Base-by-base conservation (phyloP, 1,140 invertebrate species). In the Pseudobourletiella spinata region DNA sequence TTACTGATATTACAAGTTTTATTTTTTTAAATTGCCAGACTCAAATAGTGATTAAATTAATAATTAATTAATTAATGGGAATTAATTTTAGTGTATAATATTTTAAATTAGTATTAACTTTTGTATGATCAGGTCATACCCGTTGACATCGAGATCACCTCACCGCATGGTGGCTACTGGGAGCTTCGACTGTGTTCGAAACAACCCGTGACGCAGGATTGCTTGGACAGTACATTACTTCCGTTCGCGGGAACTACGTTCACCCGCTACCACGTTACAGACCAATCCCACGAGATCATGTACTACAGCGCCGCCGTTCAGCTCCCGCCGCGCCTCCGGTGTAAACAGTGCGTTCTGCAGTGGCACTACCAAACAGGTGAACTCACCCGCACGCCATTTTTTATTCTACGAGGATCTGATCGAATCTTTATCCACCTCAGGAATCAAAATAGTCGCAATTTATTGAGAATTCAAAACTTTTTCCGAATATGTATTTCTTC, bases 271-370 rank as follows among this genome's bases (percentile, higher is more conserved):
- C 18, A 11, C 11, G 44, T 48, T 48, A 22, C 22, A 18, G 6
- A 48, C 18, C 44, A 48, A 48, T 11, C 44, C 6, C 11, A 11
- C 8, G 44, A 6, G 8, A 8, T 22, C 6, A 48, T 18, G 22
- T 48, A 11, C 22, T 48, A 48, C 44, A 48, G 11, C 11, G 44
- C 22, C 14, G 44, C 44, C 20, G 20, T 48, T 6, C 20, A 71
- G 2, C 70, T 84, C 4, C 84, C 86, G 0, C 20, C 71, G 3
- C 73, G 71, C 29, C n/a, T 86, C 2, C 78, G 72, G 1, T 87
- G 85, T 70, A 51, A 79, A 3, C 80, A 82, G 44, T 87, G 85
- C 71, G 81, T 86, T 0, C 69, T 87, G 2, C 79, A 85, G 59
- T 87, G 85, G 85, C 80, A 80, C 60, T 87, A 86, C 66, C 26